Evolutionary conservation across 2,888 invertebrate genomes (phyloP).

Genomic region (Clepsis dumicolana): DNA sequence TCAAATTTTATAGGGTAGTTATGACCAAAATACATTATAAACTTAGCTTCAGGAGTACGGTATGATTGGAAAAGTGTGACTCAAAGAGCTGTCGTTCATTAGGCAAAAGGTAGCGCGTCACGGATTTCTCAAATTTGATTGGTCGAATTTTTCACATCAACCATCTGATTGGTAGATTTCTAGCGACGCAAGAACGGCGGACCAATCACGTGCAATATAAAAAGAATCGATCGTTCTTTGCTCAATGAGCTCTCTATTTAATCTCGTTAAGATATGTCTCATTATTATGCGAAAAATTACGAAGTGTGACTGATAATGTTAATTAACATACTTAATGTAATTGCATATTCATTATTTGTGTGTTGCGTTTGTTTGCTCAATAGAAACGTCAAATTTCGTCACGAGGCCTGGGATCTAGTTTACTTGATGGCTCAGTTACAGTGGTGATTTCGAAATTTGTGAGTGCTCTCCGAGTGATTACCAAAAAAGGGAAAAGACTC

Average conservation of each 20-base stretch:
- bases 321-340: conserved; percentile 18
- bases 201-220: conserved; percentile 6
- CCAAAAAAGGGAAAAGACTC: too few species aligned
- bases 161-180: not conserved
- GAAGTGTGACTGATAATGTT: conserved; percentile 33
- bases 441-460: too few species aligned
- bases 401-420: not conserved
- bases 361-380: conserved; percentile 9
- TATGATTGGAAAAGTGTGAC: conserved; percentile 14
- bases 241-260: conserved; percentile 40
- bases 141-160: not conserved
- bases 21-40: conserved; percentile 52
- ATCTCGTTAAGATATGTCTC: conserved; percentile 15
- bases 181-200: not conserved
- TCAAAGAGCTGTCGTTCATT: not conserved
- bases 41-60: conserved; percentile 21
- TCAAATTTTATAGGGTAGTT: conserved; percentile 51
- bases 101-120: not conserved
- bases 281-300: not conserved
- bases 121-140: not conserved
- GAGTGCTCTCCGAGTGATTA: too few species aligned
- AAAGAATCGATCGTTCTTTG: conserved; percentile 6
- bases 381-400: not conserved
- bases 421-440: not conserved
- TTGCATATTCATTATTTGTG: conserved; percentile 6